Percentiles rank a stretch among this genome's conserved stretches.
These are phyloP conservation scores for Eurystomus gularis DNA, from an alignment of 2,113 vertebrate genomes.

Conservation along the genomic window DNA sequence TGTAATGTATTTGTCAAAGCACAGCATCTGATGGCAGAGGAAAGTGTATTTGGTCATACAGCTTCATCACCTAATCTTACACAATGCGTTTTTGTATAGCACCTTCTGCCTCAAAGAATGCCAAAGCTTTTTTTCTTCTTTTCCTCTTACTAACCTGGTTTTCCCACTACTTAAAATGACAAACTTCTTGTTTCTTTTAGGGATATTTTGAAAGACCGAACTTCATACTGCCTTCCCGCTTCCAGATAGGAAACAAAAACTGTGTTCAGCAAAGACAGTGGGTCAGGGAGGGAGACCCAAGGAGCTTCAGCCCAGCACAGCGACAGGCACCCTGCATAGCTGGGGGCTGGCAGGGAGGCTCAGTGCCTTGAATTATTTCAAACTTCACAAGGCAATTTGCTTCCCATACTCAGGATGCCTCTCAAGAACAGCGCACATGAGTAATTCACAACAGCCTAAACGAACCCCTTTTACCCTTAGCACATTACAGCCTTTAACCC, in stretches of 20 bases:
- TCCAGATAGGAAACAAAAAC: not conserved
- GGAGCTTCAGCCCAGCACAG: not conserved
- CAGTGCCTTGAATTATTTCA: not conserved
- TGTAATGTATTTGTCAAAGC: not conserved
- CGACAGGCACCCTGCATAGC: rapidly evolving
- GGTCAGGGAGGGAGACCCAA: rapidly evolving
- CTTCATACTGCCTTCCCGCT: not conserved
- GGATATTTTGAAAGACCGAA: not conserved
- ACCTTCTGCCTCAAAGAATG: not conserved
- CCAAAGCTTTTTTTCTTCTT: rapidly evolving
- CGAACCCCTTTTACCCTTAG: not conserved
- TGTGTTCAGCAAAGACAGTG: rapidly evolving
- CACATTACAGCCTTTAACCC: not conserved
- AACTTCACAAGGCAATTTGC: not conserved
- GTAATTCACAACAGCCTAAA: not conserved
- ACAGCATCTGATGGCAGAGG: not conserved
- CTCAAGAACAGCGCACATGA: not conserved
- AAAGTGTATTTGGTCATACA: not conserved
- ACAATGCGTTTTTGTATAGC: not conserved
- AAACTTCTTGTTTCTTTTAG: not conserved
- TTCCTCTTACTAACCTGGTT: not conserved
- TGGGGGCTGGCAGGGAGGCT: not conserved
- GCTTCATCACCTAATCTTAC: not conserved
- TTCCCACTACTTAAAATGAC: not conserved
- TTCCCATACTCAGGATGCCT: not conserved